These are phyloP conservation scores for Tretioscincus oriximinensis DNA, from an alignment of 2,113 vertebrate species.

Conservation along the genomic window DNA sequence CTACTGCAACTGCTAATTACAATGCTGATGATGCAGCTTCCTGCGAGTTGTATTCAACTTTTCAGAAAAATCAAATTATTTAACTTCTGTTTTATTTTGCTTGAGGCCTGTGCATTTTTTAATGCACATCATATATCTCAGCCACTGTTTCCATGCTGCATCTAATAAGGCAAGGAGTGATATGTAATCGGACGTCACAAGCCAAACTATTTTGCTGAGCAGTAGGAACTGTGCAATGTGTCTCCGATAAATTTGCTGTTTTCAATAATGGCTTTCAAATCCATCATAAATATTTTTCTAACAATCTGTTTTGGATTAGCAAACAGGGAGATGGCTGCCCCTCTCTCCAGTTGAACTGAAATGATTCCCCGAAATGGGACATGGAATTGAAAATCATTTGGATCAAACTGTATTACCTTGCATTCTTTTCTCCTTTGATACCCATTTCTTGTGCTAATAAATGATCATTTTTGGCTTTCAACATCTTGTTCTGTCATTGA, in stretches of 20 bases:
- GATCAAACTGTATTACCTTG: neutral
- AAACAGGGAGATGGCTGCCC: slow-evolving; percentile 43
- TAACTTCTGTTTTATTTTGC: fast-evolving
- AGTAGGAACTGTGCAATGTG: neutral
- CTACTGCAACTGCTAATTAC: no score
- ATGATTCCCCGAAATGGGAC: slow-evolving; percentile 34
- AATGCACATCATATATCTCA: neutral
- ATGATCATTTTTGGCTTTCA: neutral
- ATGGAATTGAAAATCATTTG: slow-evolving; percentile 12
- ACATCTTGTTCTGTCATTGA: fast-evolving
- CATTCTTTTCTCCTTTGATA: neutral
- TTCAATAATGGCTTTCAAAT: slow-evolving; percentile 17
- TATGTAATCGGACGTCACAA: neutral
- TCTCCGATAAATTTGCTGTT: slow-evolving; percentile 49
- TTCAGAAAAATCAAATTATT: slow-evolving; percentile 6
- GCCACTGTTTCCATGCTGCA: neutral
- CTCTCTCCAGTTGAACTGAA: slow-evolving; percentile 38
- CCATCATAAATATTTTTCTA: slow-evolving; percentile 57
- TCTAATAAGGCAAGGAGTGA: fast-evolving
- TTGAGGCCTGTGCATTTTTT: fast-evolving
- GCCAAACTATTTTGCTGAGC: slow-evolving; percentile 6
- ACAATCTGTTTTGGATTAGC: slow-evolving; percentile 35
- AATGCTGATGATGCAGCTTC: neutral
- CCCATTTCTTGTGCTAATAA: neutral
- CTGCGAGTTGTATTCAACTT: neutral